Evolutionary conservation across 2,113 vertebrate species (phyloP).

Genomic region (Tinamus guttatus): DNA sequence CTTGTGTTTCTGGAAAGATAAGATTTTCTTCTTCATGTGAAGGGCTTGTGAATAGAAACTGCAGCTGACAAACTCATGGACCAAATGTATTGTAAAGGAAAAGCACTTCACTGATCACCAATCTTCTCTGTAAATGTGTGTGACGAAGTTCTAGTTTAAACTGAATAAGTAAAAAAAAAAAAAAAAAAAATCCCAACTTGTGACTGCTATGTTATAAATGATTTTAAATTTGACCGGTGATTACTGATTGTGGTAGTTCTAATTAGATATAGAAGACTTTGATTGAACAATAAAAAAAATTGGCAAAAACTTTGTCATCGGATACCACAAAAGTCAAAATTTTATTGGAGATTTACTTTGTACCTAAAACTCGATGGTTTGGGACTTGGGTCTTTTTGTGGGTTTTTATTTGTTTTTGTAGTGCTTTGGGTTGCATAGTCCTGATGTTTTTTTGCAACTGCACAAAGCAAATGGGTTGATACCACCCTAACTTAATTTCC

Average conservation of each 20-base stretch:
- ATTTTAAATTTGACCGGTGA: background rate
- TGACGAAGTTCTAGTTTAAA: background rate
- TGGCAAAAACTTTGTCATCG: background rate
- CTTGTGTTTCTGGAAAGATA: background rate
- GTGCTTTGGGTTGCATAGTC: background rate
- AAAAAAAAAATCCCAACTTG: background rate
- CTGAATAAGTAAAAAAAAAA: background rate
- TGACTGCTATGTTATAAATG: background rate
- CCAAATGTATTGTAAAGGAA: background rate
- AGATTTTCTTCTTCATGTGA: background rate
- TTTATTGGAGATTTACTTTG: background rate
- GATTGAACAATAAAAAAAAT: too few species aligned
- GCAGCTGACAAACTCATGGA: background rate
- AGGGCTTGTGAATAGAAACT: background rate
- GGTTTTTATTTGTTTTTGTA: background rate
- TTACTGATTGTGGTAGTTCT: background rate
- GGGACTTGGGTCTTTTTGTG: background rate
- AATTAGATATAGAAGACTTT: background rate
- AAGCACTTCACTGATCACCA: background rate
- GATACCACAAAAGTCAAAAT: background rate
- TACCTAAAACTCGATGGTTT: background rate
- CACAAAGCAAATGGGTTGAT: background rate
- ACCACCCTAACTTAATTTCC: background rate
- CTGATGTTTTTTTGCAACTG: background rate
- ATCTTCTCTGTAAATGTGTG: background rate